phyloP scores from a whole-genome alignment of 2,888 invertebrate genomes.

The Eledona agricola region DNA sequence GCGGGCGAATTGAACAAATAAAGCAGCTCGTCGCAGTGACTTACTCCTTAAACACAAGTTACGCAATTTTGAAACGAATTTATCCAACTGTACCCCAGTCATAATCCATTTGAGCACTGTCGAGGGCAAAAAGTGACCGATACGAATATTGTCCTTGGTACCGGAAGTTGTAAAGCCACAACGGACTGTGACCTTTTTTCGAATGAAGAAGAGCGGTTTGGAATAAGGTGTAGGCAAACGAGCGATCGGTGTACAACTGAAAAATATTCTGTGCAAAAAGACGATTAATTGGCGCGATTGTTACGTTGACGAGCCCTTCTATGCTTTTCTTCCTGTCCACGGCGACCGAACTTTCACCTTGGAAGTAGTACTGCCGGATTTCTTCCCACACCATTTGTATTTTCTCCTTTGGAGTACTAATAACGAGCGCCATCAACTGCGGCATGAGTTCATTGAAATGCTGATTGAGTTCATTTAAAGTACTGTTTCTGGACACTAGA shows the following conservation, averaged over 20 bases:
- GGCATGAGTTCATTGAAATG: conserved; percentile 49
- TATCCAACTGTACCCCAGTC: conserved; percentile 46
- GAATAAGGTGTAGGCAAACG: conserved; percentile 63
- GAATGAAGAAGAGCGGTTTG: conserved; percentile 56
- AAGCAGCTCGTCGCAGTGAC: conserved; percentile 66
- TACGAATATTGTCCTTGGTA: conserved; percentile 63
- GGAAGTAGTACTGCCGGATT: conserved; percentile 48
- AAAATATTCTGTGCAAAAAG: conserved; percentile 14
- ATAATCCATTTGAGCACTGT: conserved; percentile 48
- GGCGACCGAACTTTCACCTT: conserved; percentile 40
- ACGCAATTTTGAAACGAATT: not conserved
- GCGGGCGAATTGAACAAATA: conserved; percentile 63
- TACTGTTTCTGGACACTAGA: not conserved
- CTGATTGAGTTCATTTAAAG: conserved; percentile 41
- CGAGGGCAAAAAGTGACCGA: conserved; percentile 60
- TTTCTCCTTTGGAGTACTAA: conserved; percentile 42
- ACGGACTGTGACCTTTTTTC: conserved; percentile 53
- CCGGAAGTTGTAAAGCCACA: conserved; percentile 65
- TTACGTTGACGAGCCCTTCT: conserved; percentile 53
- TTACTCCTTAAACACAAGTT: conserved; percentile 44
- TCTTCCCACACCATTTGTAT: conserved; percentile 42
- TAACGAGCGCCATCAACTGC: conserved; percentile 42
- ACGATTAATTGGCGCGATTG: conserved; percentile 9
- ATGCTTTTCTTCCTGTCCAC: conserved; percentile 43
- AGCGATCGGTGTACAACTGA: conserved; percentile 64